These are phyloP conservation scores for Sebastes flavidus DNA, from an alignment of 2,797 vertebrate species.

Conservation along the genomic window DNA sequence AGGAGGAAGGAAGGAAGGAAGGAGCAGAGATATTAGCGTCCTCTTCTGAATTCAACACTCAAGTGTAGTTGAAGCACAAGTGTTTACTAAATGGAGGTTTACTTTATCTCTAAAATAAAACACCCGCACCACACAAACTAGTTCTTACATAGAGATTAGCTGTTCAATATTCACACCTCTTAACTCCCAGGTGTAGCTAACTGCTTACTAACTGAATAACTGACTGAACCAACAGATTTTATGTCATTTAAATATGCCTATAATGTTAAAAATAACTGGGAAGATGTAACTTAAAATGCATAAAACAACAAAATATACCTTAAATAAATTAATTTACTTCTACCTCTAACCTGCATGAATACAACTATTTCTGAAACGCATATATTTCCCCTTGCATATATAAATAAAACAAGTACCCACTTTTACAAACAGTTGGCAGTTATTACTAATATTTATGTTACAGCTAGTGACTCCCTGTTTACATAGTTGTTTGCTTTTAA, in stretches of 20 bases:
- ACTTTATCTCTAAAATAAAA: not conserved
- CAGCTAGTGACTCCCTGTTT: not conserved
- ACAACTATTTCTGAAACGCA: not conserved
- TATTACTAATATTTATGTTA: not conserved
- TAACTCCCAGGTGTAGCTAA: not conserved
- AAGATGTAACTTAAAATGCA: not conserved
- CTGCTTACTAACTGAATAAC: not conserved
- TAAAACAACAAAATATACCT: not conserved
- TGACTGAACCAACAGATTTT: not conserved
- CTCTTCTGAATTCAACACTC: not conserved
- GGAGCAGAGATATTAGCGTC: not conserved
- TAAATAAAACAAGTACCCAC: not conserved
- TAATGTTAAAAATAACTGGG: not conserved
- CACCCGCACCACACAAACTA: not conserved
- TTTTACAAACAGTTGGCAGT: not conserved
- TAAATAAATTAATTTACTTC: not conserved
- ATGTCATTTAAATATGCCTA: not conserved
- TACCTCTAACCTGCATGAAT: not conserved
- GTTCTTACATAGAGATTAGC: not conserved
- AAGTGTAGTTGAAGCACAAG: not conserved
- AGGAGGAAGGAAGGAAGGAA: not conserved
- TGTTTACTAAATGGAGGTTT: not conserved
- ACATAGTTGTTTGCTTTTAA: not conserved
- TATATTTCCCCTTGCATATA: not conserved
- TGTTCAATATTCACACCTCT: conserved; percentile 19